phyloP scores from a whole-genome alignment of 53 echinoderm and acorn worm species.

The Echinometra lucunter region DNA sequence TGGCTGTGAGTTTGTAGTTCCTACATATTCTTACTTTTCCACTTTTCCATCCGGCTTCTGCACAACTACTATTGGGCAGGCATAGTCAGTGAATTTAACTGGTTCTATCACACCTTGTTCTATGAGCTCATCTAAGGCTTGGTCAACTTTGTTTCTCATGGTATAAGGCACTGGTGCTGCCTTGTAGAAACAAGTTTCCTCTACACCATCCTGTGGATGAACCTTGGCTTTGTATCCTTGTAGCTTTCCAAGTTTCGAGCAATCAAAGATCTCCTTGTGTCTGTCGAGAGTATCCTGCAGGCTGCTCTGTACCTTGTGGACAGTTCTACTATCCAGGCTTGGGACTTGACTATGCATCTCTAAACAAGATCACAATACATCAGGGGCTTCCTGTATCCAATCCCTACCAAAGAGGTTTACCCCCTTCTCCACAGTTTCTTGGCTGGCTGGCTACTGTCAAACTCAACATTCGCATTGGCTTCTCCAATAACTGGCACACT shows the following conservation, averaged over 20 bases:
- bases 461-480: constrained; percentile 60
- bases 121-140: constrained; percentile 65
- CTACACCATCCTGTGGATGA: constrained; percentile 47
- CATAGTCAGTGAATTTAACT: constrained; percentile 72
- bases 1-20: constrained; percentile 77
- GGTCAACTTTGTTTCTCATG: constrained; percentile 70
- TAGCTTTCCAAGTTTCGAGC: constrained; percentile 15
- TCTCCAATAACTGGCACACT: constrained; percentile 60
- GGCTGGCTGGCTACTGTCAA: neutral
- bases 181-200: constrained; percentile 68
- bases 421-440: constrained; percentile 69
- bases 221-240: constrained; percentile 74
- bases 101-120: constrained; percentile 71
- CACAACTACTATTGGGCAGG: constrained; percentile 76
- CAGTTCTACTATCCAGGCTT: neutral
- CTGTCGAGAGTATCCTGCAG: neutral
- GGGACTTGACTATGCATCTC: neutral
- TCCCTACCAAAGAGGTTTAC: constrained; percentile 73
- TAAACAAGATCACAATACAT: too few relatives aligned
- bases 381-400: constrained; percentile 66
- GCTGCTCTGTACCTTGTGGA: neutral
- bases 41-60: constrained; percentile 67
- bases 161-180: constrained; percentile 76
- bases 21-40: constrained; percentile 78
- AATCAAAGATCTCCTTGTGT: constrained; percentile 50